A percentile compares a stretch with the other conserved stretches of the same genome.
These are phyloP conservation scores for Hemicentrotus pulcherrimus DNA, from an alignment of 35 echinoderm and acorn worm genomes.

Conservation along the genomic window DNA sequence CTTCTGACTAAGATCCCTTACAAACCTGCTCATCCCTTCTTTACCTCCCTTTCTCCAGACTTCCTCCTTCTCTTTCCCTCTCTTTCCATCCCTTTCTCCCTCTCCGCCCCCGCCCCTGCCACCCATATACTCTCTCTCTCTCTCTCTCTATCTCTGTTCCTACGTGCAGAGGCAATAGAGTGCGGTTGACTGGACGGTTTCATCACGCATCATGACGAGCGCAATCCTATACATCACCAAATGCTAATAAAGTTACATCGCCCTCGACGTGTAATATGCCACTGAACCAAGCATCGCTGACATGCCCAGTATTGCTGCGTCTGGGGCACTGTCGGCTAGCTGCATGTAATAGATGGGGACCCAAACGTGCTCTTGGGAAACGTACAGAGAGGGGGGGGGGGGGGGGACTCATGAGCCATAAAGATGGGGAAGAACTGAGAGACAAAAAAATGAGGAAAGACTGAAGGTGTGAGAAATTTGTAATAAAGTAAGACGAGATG, in stretches of 20 bases:
- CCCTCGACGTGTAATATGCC: constrained; percentile 30
- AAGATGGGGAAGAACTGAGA: not conserved
- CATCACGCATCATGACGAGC: constrained; percentile 21
- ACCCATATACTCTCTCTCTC: not conserved
- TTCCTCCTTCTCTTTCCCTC: not conserved
- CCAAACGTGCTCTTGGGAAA: not conserved
- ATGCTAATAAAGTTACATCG: constrained; percentile 53
- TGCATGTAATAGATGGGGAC: not conserved
- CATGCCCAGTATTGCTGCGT: constrained; percentile 5
- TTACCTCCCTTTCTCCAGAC: not conserved
- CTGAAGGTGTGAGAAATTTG: not conserved
- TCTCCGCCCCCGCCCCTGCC: not conserved
- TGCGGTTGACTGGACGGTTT: not conserved
- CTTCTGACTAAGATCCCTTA: not conserved
- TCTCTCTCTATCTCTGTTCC: not conserved
- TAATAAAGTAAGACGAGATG: not conserved
- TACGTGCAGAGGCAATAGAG: not conserved
- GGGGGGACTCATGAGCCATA: not conserved
- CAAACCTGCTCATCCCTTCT: not conserved
- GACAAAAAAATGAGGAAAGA: not conserved
- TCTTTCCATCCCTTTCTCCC: not conserved
- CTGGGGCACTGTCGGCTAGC: not conserved
- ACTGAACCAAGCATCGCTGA: not conserved
- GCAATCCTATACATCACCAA: constrained; percentile 48
- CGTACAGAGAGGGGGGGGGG: not conserved